Base-by-base conservation (phyloP, 2,113 vertebrate species). In the Corythornis madagascariensis region DNA sequence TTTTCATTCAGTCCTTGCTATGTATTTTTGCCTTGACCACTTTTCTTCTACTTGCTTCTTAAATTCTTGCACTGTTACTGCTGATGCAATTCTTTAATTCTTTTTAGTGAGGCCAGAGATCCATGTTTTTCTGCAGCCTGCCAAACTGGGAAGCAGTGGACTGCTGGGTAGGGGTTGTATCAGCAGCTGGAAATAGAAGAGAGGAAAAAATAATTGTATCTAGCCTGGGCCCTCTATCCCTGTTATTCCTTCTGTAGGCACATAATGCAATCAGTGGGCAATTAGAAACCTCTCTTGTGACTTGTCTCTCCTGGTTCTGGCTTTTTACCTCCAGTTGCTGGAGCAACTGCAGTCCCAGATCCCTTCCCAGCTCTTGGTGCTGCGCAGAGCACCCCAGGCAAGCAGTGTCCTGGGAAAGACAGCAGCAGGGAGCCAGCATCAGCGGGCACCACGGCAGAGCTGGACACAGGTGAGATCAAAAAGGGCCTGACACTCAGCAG, bases 231-330 rank as follows among this genome's bases (percentile, higher is more conserved):
- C 60, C 35, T 65, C 86, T 53, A n/a, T 42, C 63, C 13, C 26
- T 61, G 9, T 53, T 81, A 76, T 84, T 7, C 42, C 10, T 24
- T 63, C 45, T 29, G 13, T 35, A 33, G 45, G n/a, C 15, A 16
- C 18, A 18, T 10, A 55, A 33, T 13, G 35, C 29, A 50, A 50
- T 18, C 7, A 7, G 21, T 0, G 0, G 63, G 64, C 35, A 79
- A 70, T 77, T 45, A 63, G 35, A 40, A 76, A 76, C 31, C 61
- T 61, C 31, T 64, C 78, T 87, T 10, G 5, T n/a, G 38, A 35
- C 33, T 59, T 72, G 14, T 14, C 26, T 61, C 26, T 70, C 38
- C 31, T 50, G 59, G 22, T 42, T 85, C n/a, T 78, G 28, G 18
- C 38, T 86, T 69, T 89, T 91, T 15, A 47, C 22, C 70, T 88